Evolutionary conservation across 2,113 vertebrate genomes (phyloP).

Genomic region (Ceuthmochares aereus): DNA sequence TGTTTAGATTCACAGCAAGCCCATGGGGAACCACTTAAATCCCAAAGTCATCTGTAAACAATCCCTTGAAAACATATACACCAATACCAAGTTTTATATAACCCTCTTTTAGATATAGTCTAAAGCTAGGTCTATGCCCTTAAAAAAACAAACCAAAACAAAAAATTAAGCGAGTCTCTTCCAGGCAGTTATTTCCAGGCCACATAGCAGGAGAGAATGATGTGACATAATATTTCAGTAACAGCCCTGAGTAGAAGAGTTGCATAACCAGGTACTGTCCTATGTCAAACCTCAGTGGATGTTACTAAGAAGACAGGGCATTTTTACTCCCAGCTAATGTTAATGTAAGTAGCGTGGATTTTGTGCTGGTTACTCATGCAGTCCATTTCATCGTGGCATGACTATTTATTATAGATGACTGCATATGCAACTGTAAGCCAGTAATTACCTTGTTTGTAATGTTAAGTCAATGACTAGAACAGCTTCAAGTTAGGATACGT

Average conservation of each 20-base stretch:
- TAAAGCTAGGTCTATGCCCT: not conserved
- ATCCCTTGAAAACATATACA: not conserved
- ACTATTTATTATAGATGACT: not conserved
- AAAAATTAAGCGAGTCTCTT: not conserved
- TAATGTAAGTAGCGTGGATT: not conserved
- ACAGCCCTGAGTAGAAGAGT: slow-evolving; percentile 17
- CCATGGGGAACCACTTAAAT: not conserved
- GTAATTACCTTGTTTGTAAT: not conserved
- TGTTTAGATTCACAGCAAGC: not conserved
- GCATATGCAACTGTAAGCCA: not conserved
- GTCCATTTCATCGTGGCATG: not conserved
- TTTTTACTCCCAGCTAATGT: not conserved
- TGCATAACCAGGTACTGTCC: slow-evolving; percentile 33
- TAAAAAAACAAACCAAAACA: no score
- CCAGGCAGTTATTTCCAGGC: slow-evolving; percentile 60
- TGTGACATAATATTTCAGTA: slow-evolving; percentile 43
- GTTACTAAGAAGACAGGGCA: not conserved
- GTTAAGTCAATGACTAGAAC: not conserved
- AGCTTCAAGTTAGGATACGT: not conserved
- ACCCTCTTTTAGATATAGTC: not conserved
- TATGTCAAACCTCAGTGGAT: not conserved
- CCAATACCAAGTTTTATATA: slow-evolving; percentile 6
- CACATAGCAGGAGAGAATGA: slow-evolving; percentile 47
- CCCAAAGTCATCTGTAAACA: not conserved
- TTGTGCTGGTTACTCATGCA: not conserved